Evolutionary conservation across 2,797 vertebrate genomes (phyloP).

Genomic region (Schizopygopsis malacanthus): DNA sequence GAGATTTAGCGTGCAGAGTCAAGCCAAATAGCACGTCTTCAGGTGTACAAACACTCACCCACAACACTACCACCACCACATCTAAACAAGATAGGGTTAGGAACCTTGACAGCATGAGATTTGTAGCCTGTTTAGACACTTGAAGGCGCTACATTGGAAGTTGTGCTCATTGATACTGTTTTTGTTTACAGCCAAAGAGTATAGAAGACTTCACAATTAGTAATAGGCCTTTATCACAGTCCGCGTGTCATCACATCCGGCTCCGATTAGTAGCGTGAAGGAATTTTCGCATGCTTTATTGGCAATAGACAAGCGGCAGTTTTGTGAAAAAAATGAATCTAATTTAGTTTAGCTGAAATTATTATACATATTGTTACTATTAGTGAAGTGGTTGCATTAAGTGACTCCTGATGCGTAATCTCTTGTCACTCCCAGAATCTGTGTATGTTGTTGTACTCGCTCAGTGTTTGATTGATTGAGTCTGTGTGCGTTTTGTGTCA

Average conservation of each 20-base stretch:
- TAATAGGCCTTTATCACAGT: background rate
- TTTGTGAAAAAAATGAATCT: background rate
- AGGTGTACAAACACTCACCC: conserved; percentile 74
- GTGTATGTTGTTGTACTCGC: no score
- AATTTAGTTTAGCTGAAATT: background rate
- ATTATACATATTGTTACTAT: background rate
- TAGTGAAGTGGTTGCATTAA: background rate
- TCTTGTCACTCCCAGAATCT: background rate
- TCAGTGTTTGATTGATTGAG: background rate
- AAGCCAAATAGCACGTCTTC: conserved; percentile 87
- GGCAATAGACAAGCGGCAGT: no score
- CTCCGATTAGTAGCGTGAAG: background rate
- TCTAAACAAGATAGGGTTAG: background rate
- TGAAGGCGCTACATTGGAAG: background rate
- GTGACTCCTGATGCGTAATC: background rate
- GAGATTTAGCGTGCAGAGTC: conserved; percentile 89
- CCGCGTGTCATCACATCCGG: no score
- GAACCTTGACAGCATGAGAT: no score
- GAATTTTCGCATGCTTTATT: no score
- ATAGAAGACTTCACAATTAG: background rate
- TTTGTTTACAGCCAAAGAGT: no score
- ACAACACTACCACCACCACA: no score
- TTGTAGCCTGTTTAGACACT: background rate
- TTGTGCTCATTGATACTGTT: background rate
- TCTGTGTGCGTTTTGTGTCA: conserved; percentile 60